Percentiles rank a stretch among this genome's conserved stretches.
These are phyloP conservation scores for Megalopta genalis DNA, from an alignment of 1,140 invertebrate genomes.

Conservation along the genomic window DNA sequence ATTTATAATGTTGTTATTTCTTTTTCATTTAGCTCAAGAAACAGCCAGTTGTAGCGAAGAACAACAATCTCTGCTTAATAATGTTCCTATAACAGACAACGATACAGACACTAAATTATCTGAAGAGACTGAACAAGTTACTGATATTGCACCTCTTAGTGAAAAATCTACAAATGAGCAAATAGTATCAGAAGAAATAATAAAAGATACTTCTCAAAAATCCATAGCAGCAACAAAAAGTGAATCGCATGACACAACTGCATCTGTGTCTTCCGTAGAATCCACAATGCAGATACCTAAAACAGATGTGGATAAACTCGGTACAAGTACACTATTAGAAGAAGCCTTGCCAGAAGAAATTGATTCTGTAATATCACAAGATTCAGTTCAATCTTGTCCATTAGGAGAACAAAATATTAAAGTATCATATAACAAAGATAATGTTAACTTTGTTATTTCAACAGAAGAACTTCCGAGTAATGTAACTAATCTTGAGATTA, in stretches of 20 bases:
- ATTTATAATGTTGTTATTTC: conserved; percentile 9
- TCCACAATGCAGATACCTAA: not conserved
- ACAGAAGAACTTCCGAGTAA: not conserved
- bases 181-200: not conserved
- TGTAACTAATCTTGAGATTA: conserved; percentile 5
- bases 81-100: conserved; percentile 38
- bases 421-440: not conserved
- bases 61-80: conserved; percentile 47
- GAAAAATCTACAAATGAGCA: not conserved
- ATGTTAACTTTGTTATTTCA: not conserved
- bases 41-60: conserved; percentile 25
- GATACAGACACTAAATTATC: conserved; percentile 31
- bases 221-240: not conserved
- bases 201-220: conserved; percentile 1
- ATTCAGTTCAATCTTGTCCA: not conserved
- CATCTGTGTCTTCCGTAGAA: not conserved
- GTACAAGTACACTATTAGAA: conserved; percentile 3
- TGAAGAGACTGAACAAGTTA: conserved; percentile 14
- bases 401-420: conserved; percentile 16
- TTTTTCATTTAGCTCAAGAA: conserved; percentile 47
- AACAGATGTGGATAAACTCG: not conserved
- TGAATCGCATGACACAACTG: not conserved
- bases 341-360: not conserved
- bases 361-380: not conserved
- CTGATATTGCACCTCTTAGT: not conserved